phyloP scores from a whole-genome alignment of 1,140 invertebrate species.

The Drosophila sproati region DNA sequence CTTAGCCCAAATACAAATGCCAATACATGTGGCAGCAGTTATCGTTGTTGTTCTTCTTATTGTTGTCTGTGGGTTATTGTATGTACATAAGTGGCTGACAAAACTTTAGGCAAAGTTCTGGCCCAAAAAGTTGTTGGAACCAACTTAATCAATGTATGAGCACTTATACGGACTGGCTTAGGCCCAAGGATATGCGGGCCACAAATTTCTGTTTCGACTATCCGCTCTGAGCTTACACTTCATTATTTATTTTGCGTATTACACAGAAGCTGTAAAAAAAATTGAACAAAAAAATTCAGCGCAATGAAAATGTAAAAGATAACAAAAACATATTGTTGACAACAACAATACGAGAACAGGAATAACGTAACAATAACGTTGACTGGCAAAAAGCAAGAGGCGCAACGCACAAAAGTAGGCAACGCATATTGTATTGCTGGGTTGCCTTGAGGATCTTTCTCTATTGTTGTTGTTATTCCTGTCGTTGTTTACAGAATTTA shows the following conservation, averaged over 20 bases:
- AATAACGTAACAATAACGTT: conserved; percentile 21
- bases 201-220: conserved; percentile 11
- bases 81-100: conserved; percentile 66
- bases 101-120: conserved; percentile 71
- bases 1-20: conserved; percentile 74
- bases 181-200: conserved; percentile 29
- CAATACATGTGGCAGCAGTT: conserved; percentile 55
- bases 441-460: conserved; percentile 36
- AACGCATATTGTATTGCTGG: conserved; percentile 45
- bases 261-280: conserved; percentile 9
- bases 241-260: conserved; percentile 70
- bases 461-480: conserved; percentile 31
- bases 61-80: conserved; percentile 48
- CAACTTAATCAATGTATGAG: conserved; percentile 73
- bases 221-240: conserved; percentile 51
- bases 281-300: conserved; percentile 21
- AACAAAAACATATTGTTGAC: conserved; percentile 79
- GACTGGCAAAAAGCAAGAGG: conserved; percentile 18
- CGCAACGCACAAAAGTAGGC: conserved; percentile 65
- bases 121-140: conserved; percentile 35
- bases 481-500: conserved; percentile 59
- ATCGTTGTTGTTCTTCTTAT: conserved; percentile 17
- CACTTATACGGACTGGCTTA: conserved; percentile 66
- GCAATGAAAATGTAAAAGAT: conserved; percentile 80
- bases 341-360: conserved; percentile 44